These are phyloP conservation scores for Dasysyrphus albostriatus DNA, from an alignment of 2,888 invertebrate genomes.

Conservation along the genomic window DNA sequence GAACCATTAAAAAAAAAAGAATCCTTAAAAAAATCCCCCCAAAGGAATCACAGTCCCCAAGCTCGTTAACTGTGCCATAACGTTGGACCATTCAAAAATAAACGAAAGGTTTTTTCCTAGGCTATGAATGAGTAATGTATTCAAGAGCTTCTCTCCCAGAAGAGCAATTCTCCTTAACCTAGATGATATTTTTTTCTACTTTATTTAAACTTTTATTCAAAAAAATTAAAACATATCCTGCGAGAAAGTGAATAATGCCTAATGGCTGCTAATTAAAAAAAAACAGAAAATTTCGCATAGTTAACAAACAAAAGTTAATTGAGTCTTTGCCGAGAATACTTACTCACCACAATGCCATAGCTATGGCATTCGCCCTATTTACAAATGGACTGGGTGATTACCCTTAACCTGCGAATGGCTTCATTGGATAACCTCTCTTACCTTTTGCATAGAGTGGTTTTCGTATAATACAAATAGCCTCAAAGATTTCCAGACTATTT, in stretches of 20 bases:
- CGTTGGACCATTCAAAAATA: slow-evolving; percentile 44
- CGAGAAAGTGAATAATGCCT: slow-evolving; percentile 43
- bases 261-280: slow-evolving; percentile 70
- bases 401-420: slow-evolving; percentile 71
- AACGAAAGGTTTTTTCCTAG: slow-evolving; percentile 12
- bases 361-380: neutral
- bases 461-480: slow-evolving; percentile 64
- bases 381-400: slow-evolving; percentile 14
- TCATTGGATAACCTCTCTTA: slow-evolving; percentile 70
- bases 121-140: slow-evolving; percentile 31
- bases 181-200: slow-evolving; percentile 27
- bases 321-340: slow-evolving; percentile 54
- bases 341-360: neutral
- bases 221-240: neutral
- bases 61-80: slow-evolving; percentile 44
- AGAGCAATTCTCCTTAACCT: slow-evolving; percentile 17
- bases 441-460: slow-evolving; percentile 49
- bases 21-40: slow-evolving; percentile 53
- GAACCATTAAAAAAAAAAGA: slow-evolving; percentile 12
- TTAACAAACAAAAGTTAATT: slow-evolving; percentile 76
- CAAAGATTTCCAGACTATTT: slow-evolving; percentile 78
- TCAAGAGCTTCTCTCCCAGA: slow-evolving; percentile 32
- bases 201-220: slow-evolving; percentile 15
- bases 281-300: slow-evolving; percentile 21
- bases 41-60: slow-evolving; percentile 39